Conservation (phyloP, 1,140 invertebrate genomes). For the Penaeus indicus region DNA sequence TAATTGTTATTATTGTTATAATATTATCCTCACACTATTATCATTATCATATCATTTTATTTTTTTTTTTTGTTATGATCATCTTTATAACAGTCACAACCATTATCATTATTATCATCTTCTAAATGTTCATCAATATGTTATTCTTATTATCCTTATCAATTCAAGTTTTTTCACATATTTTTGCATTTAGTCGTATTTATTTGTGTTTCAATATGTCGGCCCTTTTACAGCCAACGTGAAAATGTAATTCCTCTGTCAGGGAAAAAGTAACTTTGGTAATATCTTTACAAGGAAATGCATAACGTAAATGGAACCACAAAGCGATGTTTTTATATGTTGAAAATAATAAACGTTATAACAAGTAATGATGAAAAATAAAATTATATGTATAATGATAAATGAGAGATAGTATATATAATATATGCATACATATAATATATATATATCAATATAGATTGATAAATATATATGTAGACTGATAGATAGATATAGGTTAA, state of each 20-base stretch:
- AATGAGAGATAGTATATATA: background rate
- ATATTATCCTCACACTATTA: no score
- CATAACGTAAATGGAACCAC: background rate
- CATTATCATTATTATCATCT: background rate
- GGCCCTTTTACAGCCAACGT: no score
- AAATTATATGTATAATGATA: background rate
- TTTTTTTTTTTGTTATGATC: no score
- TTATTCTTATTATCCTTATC: background rate
- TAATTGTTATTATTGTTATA: no score
- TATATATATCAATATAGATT: no score
- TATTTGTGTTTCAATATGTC: background rate
- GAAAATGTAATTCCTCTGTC: background rate
- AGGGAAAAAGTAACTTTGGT: no score
- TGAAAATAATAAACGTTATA: background rate
- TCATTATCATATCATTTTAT: no score
- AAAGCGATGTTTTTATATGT: background rate
- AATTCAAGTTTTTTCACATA: background rate
- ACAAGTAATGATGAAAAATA: background rate
- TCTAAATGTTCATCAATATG: constrained; percentile 21
- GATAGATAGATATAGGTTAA: no score
- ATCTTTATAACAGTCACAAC: no score
- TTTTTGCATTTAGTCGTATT: background rate
- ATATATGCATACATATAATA: no score
- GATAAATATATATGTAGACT: no score
- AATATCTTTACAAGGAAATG: background rate